Percentiles rank a stretch among this genome's conserved stretches.
Conservation (phyloP, 2,888 invertebrate genomes). For the Drosophila anceps region DNA sequence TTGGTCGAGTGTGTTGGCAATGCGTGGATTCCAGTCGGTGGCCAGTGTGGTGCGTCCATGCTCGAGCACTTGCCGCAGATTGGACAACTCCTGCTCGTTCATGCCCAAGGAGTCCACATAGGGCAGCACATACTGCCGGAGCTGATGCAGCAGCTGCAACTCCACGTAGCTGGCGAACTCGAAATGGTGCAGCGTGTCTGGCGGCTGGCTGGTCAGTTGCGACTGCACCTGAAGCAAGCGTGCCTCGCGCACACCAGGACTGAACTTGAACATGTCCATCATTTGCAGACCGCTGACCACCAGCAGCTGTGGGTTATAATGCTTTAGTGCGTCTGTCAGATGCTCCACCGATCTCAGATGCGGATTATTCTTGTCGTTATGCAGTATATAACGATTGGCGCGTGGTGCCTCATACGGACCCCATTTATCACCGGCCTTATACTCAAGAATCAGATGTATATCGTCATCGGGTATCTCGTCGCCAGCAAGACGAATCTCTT, state of each 20-base stretch:
- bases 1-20: conserved; percentile 92
- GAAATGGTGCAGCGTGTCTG: conserved; percentile 90
- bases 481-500: conserved; percentile 88
- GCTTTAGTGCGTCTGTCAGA: conserved; percentile 88
- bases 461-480: conserved; percentile 89
- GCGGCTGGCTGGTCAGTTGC: conserved; percentile 88
- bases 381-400: conserved; percentile 94
- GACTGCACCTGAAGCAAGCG: conserved; percentile 88
- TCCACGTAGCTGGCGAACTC: conserved; percentile 95
- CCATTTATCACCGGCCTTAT: conserved; percentile 92
- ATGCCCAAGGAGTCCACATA: conserved; percentile 93
- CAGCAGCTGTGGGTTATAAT: conserved; percentile 90
- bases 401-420: conserved; percentile 90
- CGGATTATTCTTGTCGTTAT: conserved; percentile 93
- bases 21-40: conserved; percentile 92
- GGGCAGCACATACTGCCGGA: conserved; percentile 89
- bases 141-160: conserved; percentile 88
- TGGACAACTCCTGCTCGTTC: conserved; percentile 95
- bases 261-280: conserved; percentile 91
- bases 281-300: conserved; percentile 94
- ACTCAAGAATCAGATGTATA: conserved; percentile 92
- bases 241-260: conserved; percentile 87
- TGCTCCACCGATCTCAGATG: conserved; percentile 90
- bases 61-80: conserved; percentile 89
- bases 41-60: conserved; percentile 90